Base-by-base conservation (phyloP, 2,888 invertebrate genomes). In the Pharmacophagus antenor region DNA sequence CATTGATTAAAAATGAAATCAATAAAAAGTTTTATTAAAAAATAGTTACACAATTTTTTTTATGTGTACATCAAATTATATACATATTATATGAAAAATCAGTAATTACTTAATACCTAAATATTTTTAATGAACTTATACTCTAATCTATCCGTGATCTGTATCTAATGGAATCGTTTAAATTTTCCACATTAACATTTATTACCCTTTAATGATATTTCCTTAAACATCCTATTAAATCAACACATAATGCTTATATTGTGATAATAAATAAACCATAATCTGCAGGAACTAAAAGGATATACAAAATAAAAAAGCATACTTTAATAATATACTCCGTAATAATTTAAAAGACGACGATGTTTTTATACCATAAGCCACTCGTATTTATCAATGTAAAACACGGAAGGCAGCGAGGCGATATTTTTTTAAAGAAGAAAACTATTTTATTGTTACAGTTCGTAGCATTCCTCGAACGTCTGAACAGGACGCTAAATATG, bases 401-500 rank as follows among this genome's bases (percentile, higher is more conserved):
- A 53, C 41, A 49, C 65, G 63, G 65, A 65, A 65, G 60, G 54
- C 53, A 22, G 48, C 22, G 44, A 25, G 22, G 50, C 58, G n/a
- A 52, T 56, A 12, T 58, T 58, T 62, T 56, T 61, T 55, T 50
- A 6, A 47, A 44, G 37, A 56, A 51, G 47, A 56, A 65, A 63
- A 63, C 57, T 61, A 52, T 56, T 63, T 65, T 70, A 63, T 72
- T 79, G 68, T 88, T 90, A 70, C 83, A 95, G 95, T 94, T 96
- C 72, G 93, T 95, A 78, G 94, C 95, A 71, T 97, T 96, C 85
- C 88, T 98, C 79, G 96, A 97, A 76, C 93, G 95, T 59, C 86
- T 98, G 64, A 95, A 95, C 65, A 92, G 95, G 72, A 95, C 95
- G 42, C 92, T 98, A 80, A 96, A 95, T 81, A 94, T 96, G 93